Percentiles rank a stretch among this genome's conserved stretches.
phyloP scores from a whole-genome alignment of 2,797 vertebrate genomes.

The Gallinago stenura region DNA sequence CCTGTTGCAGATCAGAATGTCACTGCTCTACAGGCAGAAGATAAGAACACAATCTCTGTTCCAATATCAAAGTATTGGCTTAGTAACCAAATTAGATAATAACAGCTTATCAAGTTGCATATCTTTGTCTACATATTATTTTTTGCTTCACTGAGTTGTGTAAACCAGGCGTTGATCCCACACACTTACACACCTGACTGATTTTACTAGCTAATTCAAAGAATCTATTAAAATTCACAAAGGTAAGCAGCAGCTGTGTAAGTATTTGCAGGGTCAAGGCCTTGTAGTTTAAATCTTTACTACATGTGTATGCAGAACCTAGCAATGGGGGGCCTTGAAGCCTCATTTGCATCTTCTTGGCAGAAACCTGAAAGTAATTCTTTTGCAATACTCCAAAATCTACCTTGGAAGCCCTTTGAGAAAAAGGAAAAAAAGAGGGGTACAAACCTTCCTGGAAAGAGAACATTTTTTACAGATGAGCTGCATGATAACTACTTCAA shows the following conservation, averaged over 20 bases:
- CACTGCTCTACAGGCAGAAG: background rate
- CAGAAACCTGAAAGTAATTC: constrained; percentile 5
- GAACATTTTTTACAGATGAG: background rate
- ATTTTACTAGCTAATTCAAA: constrained; percentile 26
- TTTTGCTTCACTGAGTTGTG: background rate
- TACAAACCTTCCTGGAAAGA: constrained; percentile 5
- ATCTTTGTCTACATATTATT: background rate
- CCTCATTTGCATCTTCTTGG: constrained; percentile 48
- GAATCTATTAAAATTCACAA: constrained; percentile 48
- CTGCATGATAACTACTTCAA: background rate
- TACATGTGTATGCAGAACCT: constrained; percentile 53
- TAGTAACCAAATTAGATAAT: background rate
- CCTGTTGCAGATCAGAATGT: background rate
- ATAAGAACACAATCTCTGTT: background rate
- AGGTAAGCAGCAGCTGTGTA: constrained; percentile 53
- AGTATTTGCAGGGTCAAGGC: constrained; percentile 63
- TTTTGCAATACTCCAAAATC: background rate
- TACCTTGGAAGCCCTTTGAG: background rate
- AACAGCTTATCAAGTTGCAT: background rate
- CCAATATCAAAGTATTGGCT: background rate
- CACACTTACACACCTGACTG: background rate
- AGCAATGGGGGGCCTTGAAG: constrained; percentile 39
- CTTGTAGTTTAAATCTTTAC: constrained; percentile 58
- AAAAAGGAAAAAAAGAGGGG: background rate
- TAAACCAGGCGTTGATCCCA: background rate